These are phyloP conservation scores for Rugalucina vietnamica DNA, from an alignment of 2,888 invertebrate species.

Conservation along the genomic window DNA sequence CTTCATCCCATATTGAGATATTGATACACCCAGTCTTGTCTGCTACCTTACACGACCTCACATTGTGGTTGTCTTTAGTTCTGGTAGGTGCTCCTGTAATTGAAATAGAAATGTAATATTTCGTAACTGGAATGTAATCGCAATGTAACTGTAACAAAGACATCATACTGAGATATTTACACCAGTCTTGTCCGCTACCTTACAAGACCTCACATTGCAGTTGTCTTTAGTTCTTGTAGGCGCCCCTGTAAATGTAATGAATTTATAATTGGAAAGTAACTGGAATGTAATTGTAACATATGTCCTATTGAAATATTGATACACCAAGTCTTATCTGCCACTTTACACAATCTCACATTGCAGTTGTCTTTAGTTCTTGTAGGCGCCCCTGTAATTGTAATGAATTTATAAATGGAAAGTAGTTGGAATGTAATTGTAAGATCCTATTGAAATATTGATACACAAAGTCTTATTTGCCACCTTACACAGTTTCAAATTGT, in stretches of 20 bases:
- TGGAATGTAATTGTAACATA: no score
- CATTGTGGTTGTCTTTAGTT: slow-evolving; percentile 98
- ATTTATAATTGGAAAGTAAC: no score
- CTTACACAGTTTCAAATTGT: slow-evolving; percentile 97
- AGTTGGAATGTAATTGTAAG: no score
- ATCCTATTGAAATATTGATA: slow-evolving; percentile 96
- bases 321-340: slow-evolving; percentile 95
- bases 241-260: slow-evolving; percentile 84
- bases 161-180: slow-evolving; percentile 98
- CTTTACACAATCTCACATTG: slow-evolving; percentile 96
- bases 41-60: slow-evolving; percentile 96
- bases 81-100: slow-evolving; percentile 85
- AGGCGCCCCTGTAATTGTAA: slow-evolving; percentile 84
- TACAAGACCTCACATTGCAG: slow-evolving; percentile 96
- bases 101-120: no score
- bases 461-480: slow-evolving; percentile 96
- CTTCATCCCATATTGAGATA: slow-evolving; percentile 98
- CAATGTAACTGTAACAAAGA: no score
- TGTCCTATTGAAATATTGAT: slow-evolving; percentile 97
- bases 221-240: slow-evolving; percentile 94
- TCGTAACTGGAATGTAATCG: no score
- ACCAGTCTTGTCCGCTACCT: slow-evolving; percentile 96
- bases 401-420: no score
- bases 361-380: slow-evolving; percentile 96
- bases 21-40: slow-evolving; percentile 96